Conservation (phyloP, 2,888 invertebrate genomes). For the Odontomyia ornata region DNA sequence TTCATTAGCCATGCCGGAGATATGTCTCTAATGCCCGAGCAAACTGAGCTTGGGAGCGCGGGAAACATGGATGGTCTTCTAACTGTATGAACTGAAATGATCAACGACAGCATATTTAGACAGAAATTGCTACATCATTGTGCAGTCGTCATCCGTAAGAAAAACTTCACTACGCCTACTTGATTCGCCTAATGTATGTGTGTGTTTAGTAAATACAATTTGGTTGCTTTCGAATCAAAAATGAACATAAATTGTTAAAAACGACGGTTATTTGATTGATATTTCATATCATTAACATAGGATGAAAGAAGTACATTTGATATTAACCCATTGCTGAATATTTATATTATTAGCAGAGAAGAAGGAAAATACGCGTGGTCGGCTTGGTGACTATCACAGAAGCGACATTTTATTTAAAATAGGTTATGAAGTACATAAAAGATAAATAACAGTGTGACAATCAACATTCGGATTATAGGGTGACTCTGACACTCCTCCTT, state of each 20-base stretch:
- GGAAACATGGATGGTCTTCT: conserved; percentile 63
- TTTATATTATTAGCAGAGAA: neutral
- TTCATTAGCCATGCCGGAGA: conserved; percentile 58
- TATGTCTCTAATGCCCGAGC: conserved; percentile 59
- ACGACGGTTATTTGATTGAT: neutral
- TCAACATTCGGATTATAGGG: no score
- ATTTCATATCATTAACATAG: neutral
- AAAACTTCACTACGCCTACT: conserved; percentile 6
- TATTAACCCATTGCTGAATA: neutral
- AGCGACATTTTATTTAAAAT: no score
- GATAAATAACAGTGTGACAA: no score
- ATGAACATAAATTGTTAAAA: neutral
- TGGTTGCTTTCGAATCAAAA: conserved; percentile 3
- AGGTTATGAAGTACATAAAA: no score
- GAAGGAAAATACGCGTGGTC: neutral
- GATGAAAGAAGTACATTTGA: neutral
- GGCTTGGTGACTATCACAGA: no score
- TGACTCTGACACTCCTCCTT: no score
- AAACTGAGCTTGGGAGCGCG: conserved; percentile 64
- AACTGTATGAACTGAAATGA: conserved; percentile 54
- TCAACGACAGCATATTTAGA: neutral
- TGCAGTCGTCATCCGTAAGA: conserved; percentile 15
- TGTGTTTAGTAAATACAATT: conserved; percentile 34
- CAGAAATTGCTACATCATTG: neutral
- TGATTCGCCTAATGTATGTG: conserved; percentile 22